These are phyloP conservation scores for Chrysolophus pictus DNA, from an alignment of 2,797 vertebrate genomes.

Conservation along the genomic window DNA sequence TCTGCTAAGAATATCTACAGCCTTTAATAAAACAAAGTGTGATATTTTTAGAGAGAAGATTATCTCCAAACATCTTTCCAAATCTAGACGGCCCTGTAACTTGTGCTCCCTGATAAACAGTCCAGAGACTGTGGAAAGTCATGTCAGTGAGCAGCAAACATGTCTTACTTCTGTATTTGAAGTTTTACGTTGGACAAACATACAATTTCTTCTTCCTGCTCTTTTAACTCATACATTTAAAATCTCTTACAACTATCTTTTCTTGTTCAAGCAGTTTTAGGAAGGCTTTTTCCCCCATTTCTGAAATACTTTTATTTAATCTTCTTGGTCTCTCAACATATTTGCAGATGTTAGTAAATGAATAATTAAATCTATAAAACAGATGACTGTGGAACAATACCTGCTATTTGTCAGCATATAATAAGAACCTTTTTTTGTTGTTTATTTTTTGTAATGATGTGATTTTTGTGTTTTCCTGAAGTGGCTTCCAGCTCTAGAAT, in stretches of 20 bases:
- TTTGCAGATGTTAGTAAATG: neutral
- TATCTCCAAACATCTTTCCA: neutral
- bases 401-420: neutral
- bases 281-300: rapidly evolving
- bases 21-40: neutral
- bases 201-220: neutral
- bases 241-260: neutral
- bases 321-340: neutral
- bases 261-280: neutral
- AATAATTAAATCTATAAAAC: neutral
- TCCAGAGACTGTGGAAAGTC: neutral
- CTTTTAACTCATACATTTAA: neutral
- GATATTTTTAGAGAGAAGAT: neutral
- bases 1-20: neutral
- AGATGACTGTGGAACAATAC: neutral
- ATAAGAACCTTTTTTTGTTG: neutral
- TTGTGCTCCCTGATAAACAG: neutral
- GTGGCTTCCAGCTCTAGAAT: neutral
- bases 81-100: neutral
- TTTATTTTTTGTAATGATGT: neutral
- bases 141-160: too few relatives aligned
- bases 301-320: neutral
- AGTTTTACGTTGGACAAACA: neutral
- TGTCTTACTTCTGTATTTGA: neutral
- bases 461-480: neutral